Base-by-base conservation (phyloP, 2,888 invertebrate species). In the Machimus atricapillus region DNA sequence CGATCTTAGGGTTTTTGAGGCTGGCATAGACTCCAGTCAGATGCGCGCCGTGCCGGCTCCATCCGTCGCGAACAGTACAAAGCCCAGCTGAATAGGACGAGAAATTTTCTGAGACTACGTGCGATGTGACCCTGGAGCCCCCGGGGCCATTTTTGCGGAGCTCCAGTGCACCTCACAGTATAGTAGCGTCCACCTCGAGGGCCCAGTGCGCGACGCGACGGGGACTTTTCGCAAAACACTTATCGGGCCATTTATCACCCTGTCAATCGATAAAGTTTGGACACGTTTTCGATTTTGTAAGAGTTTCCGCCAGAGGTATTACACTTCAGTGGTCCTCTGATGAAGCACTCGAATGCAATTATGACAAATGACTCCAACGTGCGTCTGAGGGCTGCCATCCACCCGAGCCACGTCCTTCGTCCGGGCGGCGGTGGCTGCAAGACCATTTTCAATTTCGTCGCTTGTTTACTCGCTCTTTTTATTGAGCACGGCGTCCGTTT, bases 241-340 rank as follows among this genome's bases (percentile, higher is more conserved):
- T 86, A 86, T 86, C 86, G 66, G 78, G 58, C 86, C 58, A 86
- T 86, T 86, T 86, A 86, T 86, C 86, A 86, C 78, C 66, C 78
- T 86, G 86, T 86, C 86, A 86, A 86, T 86, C 81, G 81, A 86
- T 86, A 86, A 86, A 86, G 81, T 86, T 86, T 81, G 86, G 86
- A 86, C 86, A 86, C 86, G 86, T 86, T 86, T 86, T 86, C 81
- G 86, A 86, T 86, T 86, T 86, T 86, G 86, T 86, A 86, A 86
- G 81, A 86, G 81, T 86, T 86, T 86, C 86, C 86, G 86, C 46
- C 73, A 58, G 58, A 86, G 81, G 81, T 81, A 86, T 86, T 81
- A 86, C 86, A 86, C 79, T 86, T 81, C 79, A 86, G 78, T 86
- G 79, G 78, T 73, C 81, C 79, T 86, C 86, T 86, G 73, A 86